Evolutionary conservation across 2,113 vertebrate genomes (phyloP), one percentile per base, ranked within the genome.

Genomic region (Sarotherodon lohbergeri): DNA sequence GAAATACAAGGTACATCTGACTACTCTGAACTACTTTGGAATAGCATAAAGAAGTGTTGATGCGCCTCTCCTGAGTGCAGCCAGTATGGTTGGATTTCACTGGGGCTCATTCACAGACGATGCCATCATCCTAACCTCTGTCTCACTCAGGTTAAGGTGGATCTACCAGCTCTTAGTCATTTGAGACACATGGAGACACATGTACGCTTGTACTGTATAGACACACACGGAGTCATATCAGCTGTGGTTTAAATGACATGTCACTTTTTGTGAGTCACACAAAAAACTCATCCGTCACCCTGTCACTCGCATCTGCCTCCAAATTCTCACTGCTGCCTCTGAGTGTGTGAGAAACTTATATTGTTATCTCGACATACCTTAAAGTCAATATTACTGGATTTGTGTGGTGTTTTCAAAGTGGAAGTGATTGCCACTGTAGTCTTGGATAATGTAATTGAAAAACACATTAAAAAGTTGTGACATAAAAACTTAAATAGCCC

Each of bases 201-300:
- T 36, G 59, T 7, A 82, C 56, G 52, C 32, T 56, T 55, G 41
- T 14, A 52, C 78, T 71, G 55, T 78, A 82, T 48, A 86, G 59
- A 83, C 66, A 88, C 52, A 83, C 81, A 80, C 52, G 13, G 5
- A 81, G 71, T 86, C 84, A 90, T 81, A 85, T 80, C 3, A 41
- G 61, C 32, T 81, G 55, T 50, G 84, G 86, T 85, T 90, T 85
- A 87, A 80, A 90, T 83, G 86, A 90, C 90, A 50, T 71, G 84
- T 85, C 92, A 43, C 39, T 24, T 71, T 71, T 24, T 43, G n/a
- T 22, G 34, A 68, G 34, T 71, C 39, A 39, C 32, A 63, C 27
- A 73, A 24, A n/a, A 63, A 89, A n/a, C 87, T 86, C 90, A 83
- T 88, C 81, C 17, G 34, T 89, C 90, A 88, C 66, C 24, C 80